These are phyloP conservation scores for Hymenopus coronatus DNA, from an alignment of 2,888 invertebrate genomes.

Conservation along the genomic window DNA sequence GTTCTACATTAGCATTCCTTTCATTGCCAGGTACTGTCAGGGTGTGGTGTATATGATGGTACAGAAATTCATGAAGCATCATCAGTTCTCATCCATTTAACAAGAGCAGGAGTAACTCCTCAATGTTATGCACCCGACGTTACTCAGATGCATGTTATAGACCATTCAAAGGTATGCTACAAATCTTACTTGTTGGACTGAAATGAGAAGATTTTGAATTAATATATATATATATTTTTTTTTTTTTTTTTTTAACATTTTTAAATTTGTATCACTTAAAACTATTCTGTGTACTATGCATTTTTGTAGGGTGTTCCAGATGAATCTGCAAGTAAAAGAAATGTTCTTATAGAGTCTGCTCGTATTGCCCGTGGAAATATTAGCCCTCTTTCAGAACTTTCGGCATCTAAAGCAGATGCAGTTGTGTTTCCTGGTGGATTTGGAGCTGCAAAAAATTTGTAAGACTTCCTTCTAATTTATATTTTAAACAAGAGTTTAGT, in stretches of 20 bases:
- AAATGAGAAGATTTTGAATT: too few relatives aligned
- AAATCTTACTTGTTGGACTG: too few relatives aligned
- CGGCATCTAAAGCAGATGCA: constrained; percentile 47
- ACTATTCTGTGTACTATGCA: background rate
- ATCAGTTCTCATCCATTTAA: constrained; percentile 44
- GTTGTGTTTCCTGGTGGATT: constrained; percentile 59
- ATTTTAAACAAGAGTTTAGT: too few relatives aligned
- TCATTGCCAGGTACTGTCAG: constrained; percentile 49
- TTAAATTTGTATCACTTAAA: background rate
- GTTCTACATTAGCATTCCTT: background rate
- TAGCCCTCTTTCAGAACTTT: constrained; percentile 46
- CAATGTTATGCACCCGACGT: constrained; percentile 50
- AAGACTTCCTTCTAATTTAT: constrained; percentile 36
- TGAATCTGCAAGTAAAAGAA: constrained; percentile 42
- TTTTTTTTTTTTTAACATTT: background rate
- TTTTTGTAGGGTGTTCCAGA: constrained; percentile 35
- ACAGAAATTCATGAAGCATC: constrained; percentile 55
- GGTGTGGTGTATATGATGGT: constrained; percentile 56
- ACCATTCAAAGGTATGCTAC: constrained; percentile 47
- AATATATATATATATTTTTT: too few relatives aligned
- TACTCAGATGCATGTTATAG: constrained; percentile 49
- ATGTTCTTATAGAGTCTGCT: constrained; percentile 54
- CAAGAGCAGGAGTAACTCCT: constrained; percentile 46
- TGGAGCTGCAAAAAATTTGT: constrained; percentile 57
- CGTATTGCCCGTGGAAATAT: constrained; percentile 51